phyloP scores from a whole-genome alignment of 2,888 invertebrate species.

The Seira ritae region DNA sequence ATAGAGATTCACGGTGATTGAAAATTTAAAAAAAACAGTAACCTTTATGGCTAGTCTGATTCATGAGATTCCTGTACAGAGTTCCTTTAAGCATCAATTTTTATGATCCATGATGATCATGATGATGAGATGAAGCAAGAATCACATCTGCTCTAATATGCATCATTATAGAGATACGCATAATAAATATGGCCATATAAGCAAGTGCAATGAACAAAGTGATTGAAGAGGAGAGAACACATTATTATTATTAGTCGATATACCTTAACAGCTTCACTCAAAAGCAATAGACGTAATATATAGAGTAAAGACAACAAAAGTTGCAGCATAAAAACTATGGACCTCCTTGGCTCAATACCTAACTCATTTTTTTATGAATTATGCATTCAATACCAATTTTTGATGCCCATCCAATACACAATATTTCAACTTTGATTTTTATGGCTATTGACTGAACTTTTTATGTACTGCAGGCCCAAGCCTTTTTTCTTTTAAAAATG shows the following conservation, averaged over 20 bases:
- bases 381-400: slow-evolving; percentile 65
- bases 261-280: neutral
- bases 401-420: slow-evolving; percentile 65
- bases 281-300: neutral
- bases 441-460: slow-evolving; percentile 63
- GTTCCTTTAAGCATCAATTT: slow-evolving; percentile 13
- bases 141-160: slow-evolving; percentile 19
- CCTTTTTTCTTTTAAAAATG: slow-evolving; percentile 29
- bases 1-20: neutral
- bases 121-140: neutral
- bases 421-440: slow-evolving; percentile 66
- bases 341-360: slow-evolving; percentile 37
- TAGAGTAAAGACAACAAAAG: neutral
- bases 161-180: slow-evolving; percentile 1
- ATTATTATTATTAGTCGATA: slow-evolving; percentile 15
- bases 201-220: slow-evolving; percentile 3
- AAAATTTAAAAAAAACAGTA: neutral
- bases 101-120: slow-evolving; percentile 6
- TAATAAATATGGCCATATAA: slow-evolving; percentile 6
- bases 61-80: slow-evolving; percentile 8
- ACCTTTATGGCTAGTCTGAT: slow-evolving; percentile 1
- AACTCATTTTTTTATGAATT: slow-evolving; percentile 58
- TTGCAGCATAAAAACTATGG: slow-evolving; percentile 22
- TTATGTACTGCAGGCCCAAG: slow-evolving; percentile 44
- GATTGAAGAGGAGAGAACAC: slow-evolving; percentile 23